A percentile compares a stretch with the other conserved stretches of the same genome.
Conservation (phyloP, 2,113 vertebrate genomes). For the Castor canadensis region DNA sequence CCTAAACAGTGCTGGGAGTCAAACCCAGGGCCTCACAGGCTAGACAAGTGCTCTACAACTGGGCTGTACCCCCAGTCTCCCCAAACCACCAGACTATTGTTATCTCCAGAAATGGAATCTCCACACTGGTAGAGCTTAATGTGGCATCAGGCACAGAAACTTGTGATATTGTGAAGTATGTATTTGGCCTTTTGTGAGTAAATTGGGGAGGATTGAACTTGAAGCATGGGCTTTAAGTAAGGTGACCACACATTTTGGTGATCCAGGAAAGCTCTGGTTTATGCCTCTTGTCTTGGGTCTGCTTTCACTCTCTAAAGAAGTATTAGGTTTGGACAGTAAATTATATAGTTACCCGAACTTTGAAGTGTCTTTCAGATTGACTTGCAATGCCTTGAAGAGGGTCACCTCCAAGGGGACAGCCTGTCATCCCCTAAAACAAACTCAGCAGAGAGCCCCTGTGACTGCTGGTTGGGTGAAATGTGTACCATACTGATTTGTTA, state of each 20-base stretch:
- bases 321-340: neutral
- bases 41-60: neutral
- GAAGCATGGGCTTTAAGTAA: neutral
- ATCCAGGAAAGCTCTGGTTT: too few species aligned
- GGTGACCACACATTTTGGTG: neutral
- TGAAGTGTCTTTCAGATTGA: neutral
- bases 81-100: too few species aligned
- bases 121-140: neutral
- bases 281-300: neutral
- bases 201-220: too few species aligned
- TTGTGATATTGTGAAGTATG: neutral
- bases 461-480: accelerated
- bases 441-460: neutral
- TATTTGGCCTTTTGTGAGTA: neutral
- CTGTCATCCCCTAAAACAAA: neutral
- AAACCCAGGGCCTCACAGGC: neutral
- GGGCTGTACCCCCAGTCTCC: neutral
- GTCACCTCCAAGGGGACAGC: neutral
- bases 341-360: neutral
- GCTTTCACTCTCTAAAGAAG: neutral
- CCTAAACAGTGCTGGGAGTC: neutral
- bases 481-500: too few species aligned
- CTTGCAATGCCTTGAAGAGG: neutral
- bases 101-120: neutral
- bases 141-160: too few species aligned